Evolutionary conservation across 2,113 vertebrate species (phyloP), one percentile per base, ranked within the genome.

Genomic region (Phylloscopus whistleri): DNA sequence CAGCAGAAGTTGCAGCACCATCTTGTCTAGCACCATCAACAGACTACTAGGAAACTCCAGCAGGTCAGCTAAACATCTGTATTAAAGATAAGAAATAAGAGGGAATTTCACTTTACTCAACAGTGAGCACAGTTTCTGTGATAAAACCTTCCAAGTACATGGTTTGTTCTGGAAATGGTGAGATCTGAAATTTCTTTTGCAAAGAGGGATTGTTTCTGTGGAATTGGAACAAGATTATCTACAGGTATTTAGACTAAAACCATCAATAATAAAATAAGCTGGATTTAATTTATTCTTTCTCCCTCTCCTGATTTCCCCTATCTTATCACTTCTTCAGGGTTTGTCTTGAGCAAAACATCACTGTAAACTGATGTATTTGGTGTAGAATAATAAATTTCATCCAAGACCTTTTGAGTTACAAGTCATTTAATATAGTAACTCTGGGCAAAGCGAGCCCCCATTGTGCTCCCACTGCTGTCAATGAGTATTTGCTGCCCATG

Each of bases 341-440:
- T 89, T 87, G n/a, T 87, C 87, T 81, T 68, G 48, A 91, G 66
- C 53, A 87, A 87, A 89, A 66, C 46, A 51, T 89, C 81, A 89
- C 53, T 68, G 69, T 56, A 84, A 95, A 89, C 49, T 46, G 44
- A 89, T 82, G 28, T 68, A 37, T 41, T 85, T 39, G 31, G 37
- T 76, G 41, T 35, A 79, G 62, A 91, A 89, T 89, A 95, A 93
- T 82, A 91, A 93, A 91, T 93, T 87, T 85, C 11, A 87, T 66
- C 44, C 37, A 58, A 69, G 84, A 87, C 53, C 70, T 91, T 94
- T 85, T 43, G 78, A 94, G 62, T 85, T 87, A 78, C 51, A 76
- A 62, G 70, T 89, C 53, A 85, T 95, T 95, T 95, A 91, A 95
- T 83, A 94, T 2, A 87, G 77, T 93, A 91, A 58, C 74, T 73